These are phyloP conservation scores for Procavia capensis DNA, from an alignment of 2,113 vertebrate genomes.

Conservation along the genomic window DNA sequence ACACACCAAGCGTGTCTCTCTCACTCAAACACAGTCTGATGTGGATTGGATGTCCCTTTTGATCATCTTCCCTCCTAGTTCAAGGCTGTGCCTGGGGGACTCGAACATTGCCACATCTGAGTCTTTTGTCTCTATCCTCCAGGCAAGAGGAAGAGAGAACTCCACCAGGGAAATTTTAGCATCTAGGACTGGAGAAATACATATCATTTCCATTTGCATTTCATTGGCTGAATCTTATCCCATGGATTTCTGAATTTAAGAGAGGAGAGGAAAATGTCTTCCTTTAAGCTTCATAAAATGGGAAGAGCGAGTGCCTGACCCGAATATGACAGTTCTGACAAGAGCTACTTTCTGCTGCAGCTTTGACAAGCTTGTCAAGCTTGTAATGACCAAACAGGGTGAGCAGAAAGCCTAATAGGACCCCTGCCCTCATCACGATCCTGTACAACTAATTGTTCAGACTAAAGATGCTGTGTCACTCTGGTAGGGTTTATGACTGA, in stretches of 20 bases:
- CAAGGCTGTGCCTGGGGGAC: not conserved
- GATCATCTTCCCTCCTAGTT: not conserved
- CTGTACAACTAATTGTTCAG: not conserved
- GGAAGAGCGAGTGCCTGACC: not conserved
- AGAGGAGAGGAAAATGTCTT: not conserved
- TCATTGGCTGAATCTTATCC: not conserved
- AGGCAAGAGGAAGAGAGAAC: not conserved
- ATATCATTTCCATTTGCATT: not conserved
- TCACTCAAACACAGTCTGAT: not conserved
- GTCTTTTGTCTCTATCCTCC: not conserved
- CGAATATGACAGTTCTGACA: not conserved
- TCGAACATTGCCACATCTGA: not conserved
- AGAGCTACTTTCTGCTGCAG: not conserved
- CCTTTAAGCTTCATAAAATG: not conserved
- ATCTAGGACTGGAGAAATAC: not conserved
- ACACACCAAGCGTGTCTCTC: not conserved
- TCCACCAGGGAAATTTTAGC: not conserved
- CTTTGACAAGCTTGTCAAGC: not conserved
- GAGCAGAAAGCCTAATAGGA: not conserved
- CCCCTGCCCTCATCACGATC: not conserved
- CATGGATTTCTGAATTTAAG: not conserved
- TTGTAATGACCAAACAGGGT: not conserved
- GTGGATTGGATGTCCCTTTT: not conserved
- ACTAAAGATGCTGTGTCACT: not conserved
- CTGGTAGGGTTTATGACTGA: not conserved